These are phyloP conservation scores for Dichetophora obliterata DNA, from an alignment of 2,888 invertebrate species.

Conservation along the genomic window DNA sequence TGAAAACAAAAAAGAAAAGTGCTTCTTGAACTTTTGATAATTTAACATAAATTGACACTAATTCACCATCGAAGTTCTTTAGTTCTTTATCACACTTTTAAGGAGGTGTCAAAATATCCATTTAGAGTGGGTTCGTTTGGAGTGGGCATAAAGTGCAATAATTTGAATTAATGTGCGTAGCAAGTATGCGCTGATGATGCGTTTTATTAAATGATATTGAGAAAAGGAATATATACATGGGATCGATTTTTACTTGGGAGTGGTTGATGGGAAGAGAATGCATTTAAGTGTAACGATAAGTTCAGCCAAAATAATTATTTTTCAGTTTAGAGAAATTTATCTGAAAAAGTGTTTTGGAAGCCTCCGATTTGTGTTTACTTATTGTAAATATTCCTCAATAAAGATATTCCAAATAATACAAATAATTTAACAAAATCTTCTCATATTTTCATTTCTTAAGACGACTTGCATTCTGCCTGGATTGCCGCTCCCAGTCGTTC, in stretches of 20 bases:
- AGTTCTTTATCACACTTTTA: background rate
- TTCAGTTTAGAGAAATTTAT: too few species aligned
- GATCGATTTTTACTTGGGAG: too few species aligned
- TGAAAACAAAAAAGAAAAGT: background rate
- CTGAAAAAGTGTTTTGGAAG: too few species aligned
- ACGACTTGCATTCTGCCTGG: background rate
- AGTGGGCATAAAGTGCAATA: background rate
- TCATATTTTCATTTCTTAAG: background rate
- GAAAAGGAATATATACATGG: too few species aligned
- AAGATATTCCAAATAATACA: too few species aligned
- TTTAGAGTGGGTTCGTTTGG: background rate
- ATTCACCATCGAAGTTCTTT: background rate
- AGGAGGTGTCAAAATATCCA: background rate
- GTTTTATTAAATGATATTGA: background rate
- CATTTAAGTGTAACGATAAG: too few species aligned
- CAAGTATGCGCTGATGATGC: background rate
- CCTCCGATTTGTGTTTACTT: too few species aligned
- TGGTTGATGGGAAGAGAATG: too few species aligned
- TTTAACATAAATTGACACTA: slow-evolving; percentile 23
- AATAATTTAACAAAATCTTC: background rate
- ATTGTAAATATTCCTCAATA: too few species aligned
- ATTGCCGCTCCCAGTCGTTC: slow-evolving; percentile 45
- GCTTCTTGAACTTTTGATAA: background rate
- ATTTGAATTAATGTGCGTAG: background rate
- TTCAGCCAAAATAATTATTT: too few species aligned